These are phyloP conservation scores for Proteles cristata DNA, from an alignment of 2,113 vertebrate species.

Conservation along the genomic window DNA sequence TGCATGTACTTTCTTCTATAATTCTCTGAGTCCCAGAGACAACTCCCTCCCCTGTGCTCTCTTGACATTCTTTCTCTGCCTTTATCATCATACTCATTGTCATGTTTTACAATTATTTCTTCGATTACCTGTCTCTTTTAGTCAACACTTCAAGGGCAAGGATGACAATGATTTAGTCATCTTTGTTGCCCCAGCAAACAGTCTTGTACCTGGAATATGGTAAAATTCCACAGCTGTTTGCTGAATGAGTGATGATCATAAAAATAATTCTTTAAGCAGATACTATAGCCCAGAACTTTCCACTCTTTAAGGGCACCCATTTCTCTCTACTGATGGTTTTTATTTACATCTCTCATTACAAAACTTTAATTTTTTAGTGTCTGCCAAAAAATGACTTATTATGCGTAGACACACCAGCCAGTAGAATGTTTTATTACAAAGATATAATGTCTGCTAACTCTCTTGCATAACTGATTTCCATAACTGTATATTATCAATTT, in stretches of 20 bases:
- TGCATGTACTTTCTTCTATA: neutral
- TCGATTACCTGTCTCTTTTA: neutral
- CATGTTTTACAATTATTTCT: conserved; percentile 18
- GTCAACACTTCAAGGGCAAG: neutral
- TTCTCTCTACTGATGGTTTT: conserved; percentile 27
- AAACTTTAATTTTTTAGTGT: conserved; percentile 45
- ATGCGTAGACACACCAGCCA: neutral
- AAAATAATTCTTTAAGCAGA: neutral
- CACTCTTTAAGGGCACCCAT: neutral
- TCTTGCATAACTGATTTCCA: conserved; percentile 12
- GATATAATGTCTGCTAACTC: conserved; percentile 23
- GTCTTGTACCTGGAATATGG: neutral
- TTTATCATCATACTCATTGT: neutral
- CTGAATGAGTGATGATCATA: neutral
- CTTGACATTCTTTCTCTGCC: neutral
- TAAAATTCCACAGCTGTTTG: neutral
- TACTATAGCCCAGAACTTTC: neutral
- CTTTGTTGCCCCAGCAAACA: conserved; percentile 26
- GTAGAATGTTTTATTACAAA: conserved; percentile 16
- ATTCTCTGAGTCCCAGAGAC: neutral
- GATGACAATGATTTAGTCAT: neutral
- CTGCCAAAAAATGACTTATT: neutral
- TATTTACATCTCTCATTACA: conserved; percentile 26
- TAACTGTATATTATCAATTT: conserved; percentile 30
- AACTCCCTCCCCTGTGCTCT: neutral